Base-by-base conservation (phyloP, 1,140 invertebrate genomes). In the Zelostemma sp. region DNA sequence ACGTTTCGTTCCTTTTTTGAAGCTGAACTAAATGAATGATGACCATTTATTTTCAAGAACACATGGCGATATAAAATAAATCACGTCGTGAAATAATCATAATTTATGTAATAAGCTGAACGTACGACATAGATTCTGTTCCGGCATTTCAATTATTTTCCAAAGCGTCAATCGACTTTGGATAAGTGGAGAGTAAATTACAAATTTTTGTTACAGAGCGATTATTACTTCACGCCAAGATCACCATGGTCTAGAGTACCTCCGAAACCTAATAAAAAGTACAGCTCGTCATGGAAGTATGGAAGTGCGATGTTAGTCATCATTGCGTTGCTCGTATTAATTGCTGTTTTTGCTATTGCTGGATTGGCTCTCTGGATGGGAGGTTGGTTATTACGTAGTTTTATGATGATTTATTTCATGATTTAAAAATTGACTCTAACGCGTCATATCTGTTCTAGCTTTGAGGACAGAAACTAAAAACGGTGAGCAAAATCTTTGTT, bases 291-390 rank as follows among this genome's bases (percentile, higher is more conserved):
- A 62, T 86, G 84, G 74, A 87, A 84, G 73, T 58, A 88, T 19
- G 91, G 91, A 74, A 91, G 90, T 2, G 89, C 90, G 15, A 88
- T 90, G 63, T 79, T 92, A 68, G 89, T 90, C 6, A 87, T 89
- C 21, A 89, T 90, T 1, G 89, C 90, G 1, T 86, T 92, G 59
- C 79, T 93, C 14, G 90, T 92, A 9, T 87, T 93, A 33, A 81
- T 93, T 3, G 90, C 90, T 0, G 91, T 93, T 9, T 81, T 93
- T 43, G 89, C 90, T 1, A 91, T 93, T 15, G 91, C 91, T 1
- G 92, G 90, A 25, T 86, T 93, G 1, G 92, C 91, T 21, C 86
- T 93, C 49, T 94, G 93, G 83, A 91, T 93, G 88, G 92, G 92
- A 72, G 88, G 89, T 89, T 86, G 87, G 66, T 87, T 88, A 17